Base-by-base conservation (phyloP, 2,888 invertebrate species). In the Chouioia cunea region DNA sequence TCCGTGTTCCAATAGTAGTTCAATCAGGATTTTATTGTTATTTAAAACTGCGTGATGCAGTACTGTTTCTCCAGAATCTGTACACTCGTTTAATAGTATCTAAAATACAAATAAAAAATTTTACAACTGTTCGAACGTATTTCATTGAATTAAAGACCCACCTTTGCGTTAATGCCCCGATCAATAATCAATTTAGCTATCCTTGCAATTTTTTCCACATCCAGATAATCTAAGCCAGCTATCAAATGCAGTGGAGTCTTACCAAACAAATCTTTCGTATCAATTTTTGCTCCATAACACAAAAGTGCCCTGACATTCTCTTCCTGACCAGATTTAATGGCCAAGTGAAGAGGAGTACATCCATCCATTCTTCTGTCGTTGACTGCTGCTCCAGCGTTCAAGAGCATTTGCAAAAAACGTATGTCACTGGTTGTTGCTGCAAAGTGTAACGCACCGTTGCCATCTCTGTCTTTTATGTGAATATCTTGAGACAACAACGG, bases 261-360 rank as follows among this genome's bases (percentile, higher is more conserved):
- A 4, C 67, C 59, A 18, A 56, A 67, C 16, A 64, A 18, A 16
- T 68, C 59, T 36, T 70, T 67, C 12, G 15, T 6, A 46, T 63
- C 44, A 22, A 60, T 12, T 20, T 22, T 65, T 23, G 64, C 60
- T 4, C 47, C 64, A 56, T 59, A 20, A 6, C 64, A 16, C 20
- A 70, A 56, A 47, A 73, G 60, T 4, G 54, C n/a, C 23, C 54
- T 12, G 2, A 70, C 23, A 50, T 46, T 70, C 15, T 73, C 65
- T 48, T 67, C 62, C 8, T 70, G 36, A 46, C 47, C 67, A 46
- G 54, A 59, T 36, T 64, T 43, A 48, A 70, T 53, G 10, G 73
- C 73, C 18, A 64, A 47, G 2, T 73, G 63, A 12, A 70, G 60
- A 0, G 63, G 53, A 44, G 46, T 67, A 46, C 12, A 23, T 18